These are phyloP conservation scores for Xestia xanthographa DNA, from an alignment of 2,888 invertebrate genomes.

Conservation along the genomic window DNA sequence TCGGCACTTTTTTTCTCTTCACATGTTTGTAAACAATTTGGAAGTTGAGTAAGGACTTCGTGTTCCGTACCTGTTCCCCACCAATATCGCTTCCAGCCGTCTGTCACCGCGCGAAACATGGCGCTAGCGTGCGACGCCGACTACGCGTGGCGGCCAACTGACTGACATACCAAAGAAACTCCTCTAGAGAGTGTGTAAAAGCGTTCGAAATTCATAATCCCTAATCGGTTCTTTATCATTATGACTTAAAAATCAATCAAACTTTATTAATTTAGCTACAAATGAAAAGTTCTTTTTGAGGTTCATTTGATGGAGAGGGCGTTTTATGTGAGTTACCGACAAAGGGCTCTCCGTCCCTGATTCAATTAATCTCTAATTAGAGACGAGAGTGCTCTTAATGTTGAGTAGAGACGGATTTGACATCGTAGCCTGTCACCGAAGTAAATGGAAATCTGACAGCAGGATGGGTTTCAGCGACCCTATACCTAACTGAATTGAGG, in stretches of 20 bases:
- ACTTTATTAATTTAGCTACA: constrained; percentile 48
- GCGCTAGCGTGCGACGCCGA: constrained; percentile 82
- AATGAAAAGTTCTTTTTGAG: constrained; percentile 63
- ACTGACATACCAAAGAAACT: constrained; percentile 66
- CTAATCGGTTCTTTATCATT: constrained; percentile 54
- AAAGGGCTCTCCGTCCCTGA: constrained; percentile 83
- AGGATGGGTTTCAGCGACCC: constrained; percentile 76
- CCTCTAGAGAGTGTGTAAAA: constrained; percentile 67
- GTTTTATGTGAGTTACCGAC: constrained; percentile 75
- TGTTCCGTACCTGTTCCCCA: constrained; percentile 89
- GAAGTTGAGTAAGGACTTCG: constrained; percentile 81
- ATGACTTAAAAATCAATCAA: constrained; percentile 45
- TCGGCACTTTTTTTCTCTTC: constrained; percentile 54
- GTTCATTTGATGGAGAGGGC: constrained; percentile 64
- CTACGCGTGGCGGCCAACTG: constrained; percentile 86
- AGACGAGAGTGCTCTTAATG: constrained; percentile 88
- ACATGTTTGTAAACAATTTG: constrained; percentile 72
- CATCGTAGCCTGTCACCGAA: constrained; percentile 83
- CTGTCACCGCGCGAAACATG: constrained; percentile 87
- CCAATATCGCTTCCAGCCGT: constrained; percentile 89
- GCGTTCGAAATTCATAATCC: constrained; percentile 71
- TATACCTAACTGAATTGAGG: constrained; percentile 77
- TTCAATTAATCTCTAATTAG: constrained; percentile 90
- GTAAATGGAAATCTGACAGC: constrained; percentile 88
- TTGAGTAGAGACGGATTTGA: constrained; percentile 86